Conservation (phyloP, 2,113 vertebrate species). For the Crocuta crocuta region DNA sequence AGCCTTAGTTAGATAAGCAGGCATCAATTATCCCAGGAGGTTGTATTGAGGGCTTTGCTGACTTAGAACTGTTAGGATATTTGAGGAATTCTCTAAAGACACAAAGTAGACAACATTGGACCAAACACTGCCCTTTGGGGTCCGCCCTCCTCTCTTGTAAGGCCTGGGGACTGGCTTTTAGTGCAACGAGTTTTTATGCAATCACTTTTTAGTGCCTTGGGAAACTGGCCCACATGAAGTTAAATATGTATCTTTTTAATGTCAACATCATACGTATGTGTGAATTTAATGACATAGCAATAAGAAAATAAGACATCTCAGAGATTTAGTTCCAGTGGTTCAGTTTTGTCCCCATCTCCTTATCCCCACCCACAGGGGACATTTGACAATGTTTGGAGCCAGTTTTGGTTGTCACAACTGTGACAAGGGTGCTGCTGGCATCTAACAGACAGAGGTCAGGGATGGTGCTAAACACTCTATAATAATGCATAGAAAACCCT, state of each 20-base stretch:
- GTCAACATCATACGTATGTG: not conserved
- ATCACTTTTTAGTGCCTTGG: not conserved
- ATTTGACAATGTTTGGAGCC: not conserved
- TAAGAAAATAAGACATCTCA: not conserved
- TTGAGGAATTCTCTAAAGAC: not conserved
- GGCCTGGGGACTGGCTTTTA: not conserved
- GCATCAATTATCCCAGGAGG: not conserved
- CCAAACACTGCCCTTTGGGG: not conserved
- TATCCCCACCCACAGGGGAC: rapidly evolving
- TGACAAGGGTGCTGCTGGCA: not conserved
- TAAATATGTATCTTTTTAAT: not conserved
- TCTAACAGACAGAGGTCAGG: not conserved
- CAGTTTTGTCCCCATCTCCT: not conserved
- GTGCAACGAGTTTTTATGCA: not conserved
- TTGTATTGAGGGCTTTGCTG: not conserved
- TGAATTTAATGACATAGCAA: not conserved
- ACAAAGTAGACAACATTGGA: not conserved
- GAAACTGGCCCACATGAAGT: not conserved
- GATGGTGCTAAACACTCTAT: not conserved
- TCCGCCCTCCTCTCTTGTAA: not conserved
- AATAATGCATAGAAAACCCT: not conserved
- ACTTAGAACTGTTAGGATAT: not conserved
- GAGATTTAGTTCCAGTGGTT: not conserved
- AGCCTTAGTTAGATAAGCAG: not conserved
- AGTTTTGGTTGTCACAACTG: not conserved